These are phyloP conservation scores for Channallabes apus DNA, from an alignment of 2,797 vertebrate genomes.

Conservation along the genomic window DNA sequence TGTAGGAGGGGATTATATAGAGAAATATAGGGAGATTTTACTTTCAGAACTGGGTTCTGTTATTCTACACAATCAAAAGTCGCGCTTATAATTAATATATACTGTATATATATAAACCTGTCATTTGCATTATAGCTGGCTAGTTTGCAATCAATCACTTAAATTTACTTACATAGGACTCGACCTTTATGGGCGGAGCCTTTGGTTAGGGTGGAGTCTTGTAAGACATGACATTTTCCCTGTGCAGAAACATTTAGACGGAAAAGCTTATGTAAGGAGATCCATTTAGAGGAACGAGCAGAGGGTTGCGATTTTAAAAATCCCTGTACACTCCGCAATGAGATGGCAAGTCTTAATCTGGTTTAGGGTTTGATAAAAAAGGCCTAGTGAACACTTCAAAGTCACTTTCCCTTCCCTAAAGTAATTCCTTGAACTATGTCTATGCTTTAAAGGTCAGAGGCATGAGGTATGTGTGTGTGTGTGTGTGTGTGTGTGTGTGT, in stretches of 20 bases:
- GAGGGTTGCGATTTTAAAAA: not conserved
- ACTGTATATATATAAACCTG: too few relatives aligned
- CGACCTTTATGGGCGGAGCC: not conserved
- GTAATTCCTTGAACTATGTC: constrained; percentile 12
- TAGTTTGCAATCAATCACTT: too few relatives aligned
- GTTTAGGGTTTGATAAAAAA: not conserved
- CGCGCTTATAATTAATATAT: too few relatives aligned
- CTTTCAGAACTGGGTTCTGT: too few relatives aligned
- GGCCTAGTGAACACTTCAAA: not conserved
- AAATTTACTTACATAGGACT: too few relatives aligned
- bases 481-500: not conserved
- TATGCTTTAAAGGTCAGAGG: constrained; percentile 20
- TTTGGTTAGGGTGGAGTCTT: not conserved
- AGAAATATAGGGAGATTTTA: too few relatives aligned
- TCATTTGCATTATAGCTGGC: too few relatives aligned
- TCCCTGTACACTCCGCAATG: not conserved
- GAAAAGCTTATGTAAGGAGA: too few relatives aligned
- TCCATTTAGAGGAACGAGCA: not conserved
- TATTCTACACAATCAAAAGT: too few relatives aligned
- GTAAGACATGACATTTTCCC: too few relatives aligned
- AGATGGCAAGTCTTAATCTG: not conserved
- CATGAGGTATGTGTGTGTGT: not conserved
- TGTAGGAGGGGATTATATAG: too few relatives aligned
- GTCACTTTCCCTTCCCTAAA: constrained; percentile 21
- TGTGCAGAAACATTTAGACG: too few relatives aligned